Conservation (phyloP, 2,797 vertebrate species). For the Periparus ater region DNA sequence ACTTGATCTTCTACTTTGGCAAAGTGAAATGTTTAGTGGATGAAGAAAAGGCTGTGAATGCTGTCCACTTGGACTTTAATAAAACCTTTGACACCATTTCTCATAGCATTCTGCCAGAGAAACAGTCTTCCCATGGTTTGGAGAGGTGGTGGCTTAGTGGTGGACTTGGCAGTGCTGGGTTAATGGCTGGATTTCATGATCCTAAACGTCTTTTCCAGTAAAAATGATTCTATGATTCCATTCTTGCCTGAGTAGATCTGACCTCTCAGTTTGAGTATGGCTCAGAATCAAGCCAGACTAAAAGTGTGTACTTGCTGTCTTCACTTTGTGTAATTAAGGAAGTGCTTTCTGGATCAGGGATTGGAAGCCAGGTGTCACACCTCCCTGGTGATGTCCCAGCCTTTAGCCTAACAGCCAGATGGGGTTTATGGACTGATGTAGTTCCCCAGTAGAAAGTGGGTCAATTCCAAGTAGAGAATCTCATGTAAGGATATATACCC, state of each 20-base stretch:
- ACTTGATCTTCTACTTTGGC: background rate
- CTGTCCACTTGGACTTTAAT: background rate
- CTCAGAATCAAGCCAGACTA: background rate
- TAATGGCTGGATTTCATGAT: background rate
- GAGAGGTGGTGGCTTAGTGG: background rate
- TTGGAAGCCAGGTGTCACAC: background rate
- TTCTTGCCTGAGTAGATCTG: background rate
- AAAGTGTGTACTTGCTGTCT: background rate
- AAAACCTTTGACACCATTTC: background rate
- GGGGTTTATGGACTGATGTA: fast-evolving
- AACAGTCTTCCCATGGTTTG: background rate
- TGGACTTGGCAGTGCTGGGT: background rate
- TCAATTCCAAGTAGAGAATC: background rate
- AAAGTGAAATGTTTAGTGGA: too few species aligned
- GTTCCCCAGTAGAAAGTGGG: background rate
- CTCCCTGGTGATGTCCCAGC: background rate
- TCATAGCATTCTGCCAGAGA: background rate
- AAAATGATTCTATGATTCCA: background rate
- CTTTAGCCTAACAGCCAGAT: background rate
- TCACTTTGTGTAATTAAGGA: background rate
- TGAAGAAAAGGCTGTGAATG: background rate
- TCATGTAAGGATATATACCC: background rate
- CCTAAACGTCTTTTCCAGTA: background rate
- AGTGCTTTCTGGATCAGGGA: background rate
- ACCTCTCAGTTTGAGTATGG: background rate